Conservation (phyloP, 2,113 vertebrate species). For the Tragelaphus strepsiceros region DNA sequence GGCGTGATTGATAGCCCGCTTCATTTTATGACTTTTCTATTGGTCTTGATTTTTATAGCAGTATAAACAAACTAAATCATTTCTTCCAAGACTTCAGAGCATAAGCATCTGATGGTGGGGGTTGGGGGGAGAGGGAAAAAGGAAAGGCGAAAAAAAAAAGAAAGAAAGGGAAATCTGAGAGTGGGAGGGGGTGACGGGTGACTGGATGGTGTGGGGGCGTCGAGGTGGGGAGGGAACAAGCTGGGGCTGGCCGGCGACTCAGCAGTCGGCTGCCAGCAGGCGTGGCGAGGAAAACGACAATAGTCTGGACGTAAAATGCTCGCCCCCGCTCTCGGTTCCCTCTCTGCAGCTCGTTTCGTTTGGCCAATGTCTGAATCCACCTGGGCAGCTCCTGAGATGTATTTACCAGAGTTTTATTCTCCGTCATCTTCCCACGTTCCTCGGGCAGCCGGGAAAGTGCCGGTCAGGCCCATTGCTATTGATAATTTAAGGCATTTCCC, state of each 20-base stretch:
- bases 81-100: slow-evolving; percentile 83
- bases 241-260: neutral
- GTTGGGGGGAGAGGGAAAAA: neutral
- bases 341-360: slow-evolving; percentile 40
- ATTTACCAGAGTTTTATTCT: slow-evolving; percentile 79
- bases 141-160: neutral
- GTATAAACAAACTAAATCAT: slow-evolving; percentile 94
- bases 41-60: slow-evolving; percentile 92
- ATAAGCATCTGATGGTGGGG: slow-evolving; percentile 67
- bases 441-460: slow-evolving; percentile 80
- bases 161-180: slow-evolving; percentile 30
- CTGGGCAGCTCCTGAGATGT: slow-evolving; percentile 69
- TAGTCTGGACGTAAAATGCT: slow-evolving; percentile 51
- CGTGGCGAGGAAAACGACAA: slow-evolving; percentile 54
- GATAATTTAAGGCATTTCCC: slow-evolving; percentile 85
- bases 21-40: slow-evolving; percentile 95
- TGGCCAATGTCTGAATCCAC: slow-evolving; percentile 74
- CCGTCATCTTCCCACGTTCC: slow-evolving; percentile 77
- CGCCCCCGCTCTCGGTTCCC: neutral
- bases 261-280: neutral
- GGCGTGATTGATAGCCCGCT: slow-evolving; percentile 92
- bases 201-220: neutral
- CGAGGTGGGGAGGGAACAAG: neutral
- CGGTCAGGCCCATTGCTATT: slow-evolving; percentile 77
- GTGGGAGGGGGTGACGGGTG: neutral